Conservation (phyloP, 1,140 invertebrate genomes). For the Cydia fagiglandana region DNA sequence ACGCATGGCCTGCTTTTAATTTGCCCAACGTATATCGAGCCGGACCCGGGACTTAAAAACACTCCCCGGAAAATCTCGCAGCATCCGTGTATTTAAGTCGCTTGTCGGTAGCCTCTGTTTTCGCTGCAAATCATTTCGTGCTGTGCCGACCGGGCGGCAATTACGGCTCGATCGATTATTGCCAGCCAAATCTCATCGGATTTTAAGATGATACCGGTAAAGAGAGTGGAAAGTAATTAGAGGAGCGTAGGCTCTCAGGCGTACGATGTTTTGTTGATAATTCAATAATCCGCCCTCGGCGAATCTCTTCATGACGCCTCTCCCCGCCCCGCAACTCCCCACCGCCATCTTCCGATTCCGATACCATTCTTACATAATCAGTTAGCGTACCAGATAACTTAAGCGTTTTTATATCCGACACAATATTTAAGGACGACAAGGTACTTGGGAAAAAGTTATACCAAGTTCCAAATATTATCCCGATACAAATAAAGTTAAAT, state of each 20-base stretch:
- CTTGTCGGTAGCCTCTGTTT: slow-evolving; percentile 46
- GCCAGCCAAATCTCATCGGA: slow-evolving; percentile 60
- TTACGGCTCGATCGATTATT: slow-evolving; percentile 64
- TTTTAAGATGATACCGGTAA: slow-evolving; percentile 63
- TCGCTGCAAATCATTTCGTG: slow-evolving; percentile 32
- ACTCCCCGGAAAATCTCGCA: slow-evolving; percentile 62
- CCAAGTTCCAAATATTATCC: slow-evolving; percentile 64
- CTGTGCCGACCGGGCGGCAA: slow-evolving; percentile 52
- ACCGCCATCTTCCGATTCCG: slow-evolving; percentile 39
- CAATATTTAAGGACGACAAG: slow-evolving; percentile 61
- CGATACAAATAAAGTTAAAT: slow-evolving; percentile 78
- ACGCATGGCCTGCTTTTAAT: slow-evolving; percentile 76
- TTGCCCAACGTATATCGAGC: slow-evolving; percentile 70
- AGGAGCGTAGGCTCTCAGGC: slow-evolving; percentile 62
- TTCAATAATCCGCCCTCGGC: slow-evolving; percentile 72
- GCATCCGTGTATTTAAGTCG: slow-evolving; percentile 43
- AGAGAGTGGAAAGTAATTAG: slow-evolving; percentile 73
- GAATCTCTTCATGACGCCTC: slow-evolving; percentile 62
- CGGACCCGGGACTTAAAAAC: slow-evolving; percentile 66
- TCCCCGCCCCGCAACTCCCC: slow-evolving; percentile 41
- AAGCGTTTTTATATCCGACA: slow-evolving; percentile 62
- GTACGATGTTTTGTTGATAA: slow-evolving; percentile 77
- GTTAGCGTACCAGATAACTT: slow-evolving; percentile 52
- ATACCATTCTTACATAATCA: slow-evolving; percentile 69
- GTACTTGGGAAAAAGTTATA: slow-evolving; percentile 61